Evolutionary conservation across 2,888 invertebrate species (phyloP).

Genomic region (Cosmia pyralina): DNA sequence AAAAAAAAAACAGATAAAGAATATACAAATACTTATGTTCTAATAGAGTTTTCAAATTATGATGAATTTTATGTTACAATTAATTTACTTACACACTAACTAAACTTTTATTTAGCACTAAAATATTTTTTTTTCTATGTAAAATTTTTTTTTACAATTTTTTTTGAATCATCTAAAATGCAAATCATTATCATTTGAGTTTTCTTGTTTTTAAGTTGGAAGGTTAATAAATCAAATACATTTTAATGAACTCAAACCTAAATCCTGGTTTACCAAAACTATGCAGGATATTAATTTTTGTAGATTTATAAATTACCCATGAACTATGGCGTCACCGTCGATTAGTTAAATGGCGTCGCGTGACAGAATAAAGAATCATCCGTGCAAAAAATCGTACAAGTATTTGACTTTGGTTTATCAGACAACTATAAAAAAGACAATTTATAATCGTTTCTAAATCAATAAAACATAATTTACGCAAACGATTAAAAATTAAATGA

Average conservation of each 20-base stretch:
- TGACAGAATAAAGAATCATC: constrained; percentile 51
- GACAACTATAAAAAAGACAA: constrained; percentile 68
- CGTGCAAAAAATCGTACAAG: constrained; percentile 51
- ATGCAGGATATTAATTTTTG: constrained; percentile 27
- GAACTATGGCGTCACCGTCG: constrained; percentile 57
- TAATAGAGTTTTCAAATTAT: too few relatives aligned
- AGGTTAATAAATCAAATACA: background rate
- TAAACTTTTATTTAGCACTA: too few relatives aligned
- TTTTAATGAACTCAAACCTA: background rate
- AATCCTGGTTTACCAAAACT: constrained; percentile 28
- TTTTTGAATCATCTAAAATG: too few relatives aligned
- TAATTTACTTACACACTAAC: too few relatives aligned
- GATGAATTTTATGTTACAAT: too few relatives aligned
- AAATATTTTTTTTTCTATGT: too few relatives aligned
- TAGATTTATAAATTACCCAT: constrained; percentile 30
- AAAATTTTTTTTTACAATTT: too few relatives aligned
- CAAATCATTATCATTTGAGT: background rate
- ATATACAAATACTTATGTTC: too few relatives aligned
- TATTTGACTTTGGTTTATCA: constrained; percentile 54
- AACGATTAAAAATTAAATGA: constrained; percentile 69
- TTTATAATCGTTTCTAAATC: constrained; percentile 70
- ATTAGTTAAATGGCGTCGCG: constrained; percentile 50
- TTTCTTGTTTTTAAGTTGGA: constrained; percentile 16
- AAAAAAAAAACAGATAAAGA: too few relatives aligned
- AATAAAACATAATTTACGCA: constrained; percentile 70